phyloP scores from a whole-genome alignment of 2,888 invertebrate species.

The Branchellion lobata region DNA sequence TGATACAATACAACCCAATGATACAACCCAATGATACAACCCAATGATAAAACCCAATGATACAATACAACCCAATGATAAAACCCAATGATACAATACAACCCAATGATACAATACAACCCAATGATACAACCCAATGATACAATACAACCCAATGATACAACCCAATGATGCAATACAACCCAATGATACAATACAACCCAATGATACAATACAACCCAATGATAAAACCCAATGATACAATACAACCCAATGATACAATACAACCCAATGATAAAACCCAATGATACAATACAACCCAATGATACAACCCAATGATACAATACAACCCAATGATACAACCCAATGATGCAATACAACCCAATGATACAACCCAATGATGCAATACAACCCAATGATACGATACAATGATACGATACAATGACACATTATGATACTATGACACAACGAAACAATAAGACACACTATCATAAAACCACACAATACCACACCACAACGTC shows the following conservation, averaged over 20 bases:
- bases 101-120: constrained; percentile 15
- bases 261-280: neutral
- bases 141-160: neutral
- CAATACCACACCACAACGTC: neutral
- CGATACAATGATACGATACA: neutral
- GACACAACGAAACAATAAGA: neutral
- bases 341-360: neutral
- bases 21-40: neutral
- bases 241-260: too few species aligned
- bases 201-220: neutral
- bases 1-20: constrained; percentile 25
- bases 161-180: neutral
- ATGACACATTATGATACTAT: neutral
- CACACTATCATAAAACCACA: neutral
- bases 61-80: neutral
- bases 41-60: neutral
- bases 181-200: too few species aligned
- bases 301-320: neutral
- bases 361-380: neutral
- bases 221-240: neutral
- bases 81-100: neutral
- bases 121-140: neutral
- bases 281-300: too few species aligned
- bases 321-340: constrained; percentile 36
- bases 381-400: neutral